Evolutionary conservation across 2,888 invertebrate species (phyloP).

Genomic region (Anthrax anthrax): DNA sequence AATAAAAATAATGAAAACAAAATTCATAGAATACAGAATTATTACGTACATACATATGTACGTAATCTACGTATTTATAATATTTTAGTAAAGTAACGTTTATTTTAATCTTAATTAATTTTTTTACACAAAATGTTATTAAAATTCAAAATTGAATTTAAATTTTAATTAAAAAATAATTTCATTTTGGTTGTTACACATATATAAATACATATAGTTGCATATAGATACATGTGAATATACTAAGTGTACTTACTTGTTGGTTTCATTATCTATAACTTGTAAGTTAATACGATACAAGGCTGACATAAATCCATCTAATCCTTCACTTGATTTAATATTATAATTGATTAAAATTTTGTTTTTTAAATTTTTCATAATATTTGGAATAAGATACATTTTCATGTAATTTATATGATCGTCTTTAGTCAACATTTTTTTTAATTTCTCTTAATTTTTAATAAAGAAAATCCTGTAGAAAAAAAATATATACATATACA

Average conservation of each 20-base stretch:
- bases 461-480: no score
- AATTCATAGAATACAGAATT: no score
- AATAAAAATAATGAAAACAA: no score
- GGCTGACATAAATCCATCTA: conserved; percentile 11
- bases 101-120: no score
- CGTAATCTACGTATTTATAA: no score
- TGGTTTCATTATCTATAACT: background rate
- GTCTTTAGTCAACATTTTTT: background rate
- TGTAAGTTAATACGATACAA: conserved; percentile 4
- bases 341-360: conserved; percentile 1
- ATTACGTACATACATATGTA: no score
- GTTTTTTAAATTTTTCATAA: background rate
- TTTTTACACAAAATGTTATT: no score
- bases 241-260: background rate
- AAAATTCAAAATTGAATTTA: conserved; percentile 1
- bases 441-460: background rate
- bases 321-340: background rate
- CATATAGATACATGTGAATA: no score
- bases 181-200: background rate
- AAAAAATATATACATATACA: no score
- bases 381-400: background rate
- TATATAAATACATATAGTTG: no score
- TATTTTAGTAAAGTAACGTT: no score
- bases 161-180: background rate
- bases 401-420: conserved; percentile 1